Base-by-base conservation (phyloP, 2,888 invertebrate species). In the Caenorhabditis zanzibari region DNA sequence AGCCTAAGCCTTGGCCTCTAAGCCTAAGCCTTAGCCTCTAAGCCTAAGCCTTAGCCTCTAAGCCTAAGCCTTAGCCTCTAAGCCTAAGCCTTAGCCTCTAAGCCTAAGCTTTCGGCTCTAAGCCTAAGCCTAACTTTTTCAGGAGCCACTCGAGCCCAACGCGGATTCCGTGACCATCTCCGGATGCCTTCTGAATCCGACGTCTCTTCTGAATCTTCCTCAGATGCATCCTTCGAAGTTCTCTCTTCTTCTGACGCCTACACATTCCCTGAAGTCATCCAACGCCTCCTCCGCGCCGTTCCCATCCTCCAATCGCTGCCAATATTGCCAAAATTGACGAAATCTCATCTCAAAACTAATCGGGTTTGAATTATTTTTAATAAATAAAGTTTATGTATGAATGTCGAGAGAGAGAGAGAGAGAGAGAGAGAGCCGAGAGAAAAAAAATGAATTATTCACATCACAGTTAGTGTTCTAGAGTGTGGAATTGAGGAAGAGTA, bases 81-180 rank as follows among this genome's bases (percentile, higher is more conserved):
- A n/a, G n/a, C n/a, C n/a, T n/a, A n/a, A n/a, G n/a, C n/a, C n/a
- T n/a, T n/a, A n/a, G n/a, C n/a, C n/a, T n/a, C n/a, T n/a, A n/a
- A n/a, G n/a, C n/a, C n/a, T n/a, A n/a, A n/a, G n/a, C n/a, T n/a
- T n/a, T n/a, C n/a, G n/a, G n/a, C n/a, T n/a, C n/a, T n/a, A n/a
- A 9, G 32, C 5, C 32, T 4, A 7, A 32, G 32, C 7, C 32
- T 32, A 32, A 32, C 32, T 38, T 38, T 66, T 49, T 49, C 35
- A 52, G 89, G 90, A 6, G 90, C 90, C 4, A 88, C 88, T 5
- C 72, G 79, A 4, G 81, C 81, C 10, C 88, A 90, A 72, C 82
- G 90, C 10, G 90, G 90, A 4, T 85, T 90, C 66, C 83, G 74
- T 16, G 80, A 77, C n/a, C 61, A 61, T 32, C 52, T 69, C 6